Evolutionary conservation across 2,113 vertebrate genomes (phyloP), one percentile per base, ranked within the genome.

Genomic region (Rhadina sibilatrix): DNA sequence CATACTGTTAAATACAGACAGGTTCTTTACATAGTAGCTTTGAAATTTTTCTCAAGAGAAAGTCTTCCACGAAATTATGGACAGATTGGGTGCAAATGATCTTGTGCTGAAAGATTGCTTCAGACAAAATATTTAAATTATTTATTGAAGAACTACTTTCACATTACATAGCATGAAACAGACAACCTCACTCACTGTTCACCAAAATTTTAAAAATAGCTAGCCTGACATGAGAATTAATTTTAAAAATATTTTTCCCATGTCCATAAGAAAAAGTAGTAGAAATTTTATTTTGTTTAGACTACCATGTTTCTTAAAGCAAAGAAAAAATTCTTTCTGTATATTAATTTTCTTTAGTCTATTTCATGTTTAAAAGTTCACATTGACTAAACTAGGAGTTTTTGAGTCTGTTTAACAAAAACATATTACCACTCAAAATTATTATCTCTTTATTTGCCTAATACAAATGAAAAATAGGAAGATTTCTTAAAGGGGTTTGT

Each of bases 91-190:
- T 17, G 7, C 37, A 53, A 61, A 46, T 49, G 5, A n/a, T 37
- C 22, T 59, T 47, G 13, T 40, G 6, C 8, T 75, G 12, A 70
- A 85, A 87, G 60, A 56, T 57, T 44, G 40, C 9, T 66, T 87
- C 15, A 46, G 31, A 42, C 5, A 78, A 61, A 65, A n/a, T 37
- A 27, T 42, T 75, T 77, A 52, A 46, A 40, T 63, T 81, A 53
- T 37, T 91, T 93, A 22, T 35, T 57, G 18, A 56, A 56, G 21
- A 81, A 53, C 31, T 60, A 33, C 30, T 78, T 81, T 71, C 3
- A 0, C 16, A 82, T 63, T 22, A 10, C 4, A 10, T 25, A 74
- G 6, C 1, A 0, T 50, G 16, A 56, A 80, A 3, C 16, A 89
- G 22, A 3, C 30, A 76, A 21, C 3, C 9, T 82, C 35, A 27